phyloP scores from a whole-genome alignment of 2,797 vertebrate genomes.

The Morelia viridis region DNA sequence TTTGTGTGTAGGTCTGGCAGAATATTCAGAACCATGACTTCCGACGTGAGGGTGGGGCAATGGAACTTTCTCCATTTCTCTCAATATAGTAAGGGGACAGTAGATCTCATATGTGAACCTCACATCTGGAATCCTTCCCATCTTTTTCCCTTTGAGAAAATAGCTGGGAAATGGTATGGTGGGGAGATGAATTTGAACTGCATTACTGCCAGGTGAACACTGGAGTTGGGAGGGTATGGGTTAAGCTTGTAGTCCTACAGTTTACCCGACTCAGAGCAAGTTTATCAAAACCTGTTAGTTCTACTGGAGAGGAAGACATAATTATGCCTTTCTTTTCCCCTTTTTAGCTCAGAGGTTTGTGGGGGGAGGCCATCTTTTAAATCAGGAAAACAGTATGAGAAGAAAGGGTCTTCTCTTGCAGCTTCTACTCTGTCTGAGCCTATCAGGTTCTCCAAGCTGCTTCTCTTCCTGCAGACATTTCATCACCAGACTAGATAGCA shows the following conservation, averaged over 20 bases:
- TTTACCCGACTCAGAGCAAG: not conserved
- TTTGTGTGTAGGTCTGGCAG: no score
- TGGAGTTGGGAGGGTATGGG: not conserved
- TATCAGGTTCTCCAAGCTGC: not conserved
- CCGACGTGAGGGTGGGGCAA: no score
- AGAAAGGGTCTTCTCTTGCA: not conserved
- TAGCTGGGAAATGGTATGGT: not conserved
- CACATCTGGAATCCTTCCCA: not conserved
- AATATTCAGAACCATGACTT: no score
- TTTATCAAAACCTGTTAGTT: not conserved
- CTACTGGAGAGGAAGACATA: not conserved
- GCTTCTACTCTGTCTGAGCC: not conserved
- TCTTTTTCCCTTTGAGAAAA: not conserved
- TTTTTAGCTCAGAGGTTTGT: not conserved
- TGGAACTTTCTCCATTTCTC: no score
- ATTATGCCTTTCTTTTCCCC: not conserved
- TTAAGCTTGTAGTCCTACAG: not conserved
- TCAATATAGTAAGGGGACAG: not conserved
- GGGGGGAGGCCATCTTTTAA: not conserved
- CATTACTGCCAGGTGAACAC: not conserved
- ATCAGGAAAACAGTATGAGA: not conserved
- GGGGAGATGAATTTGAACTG: not conserved
- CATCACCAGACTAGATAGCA: not conserved
- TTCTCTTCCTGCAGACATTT: not conserved
- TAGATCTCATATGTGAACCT: not conserved